phyloP scores from a whole-genome alignment of 1,140 invertebrate species.

The Drosophila novamexicana region DNA sequence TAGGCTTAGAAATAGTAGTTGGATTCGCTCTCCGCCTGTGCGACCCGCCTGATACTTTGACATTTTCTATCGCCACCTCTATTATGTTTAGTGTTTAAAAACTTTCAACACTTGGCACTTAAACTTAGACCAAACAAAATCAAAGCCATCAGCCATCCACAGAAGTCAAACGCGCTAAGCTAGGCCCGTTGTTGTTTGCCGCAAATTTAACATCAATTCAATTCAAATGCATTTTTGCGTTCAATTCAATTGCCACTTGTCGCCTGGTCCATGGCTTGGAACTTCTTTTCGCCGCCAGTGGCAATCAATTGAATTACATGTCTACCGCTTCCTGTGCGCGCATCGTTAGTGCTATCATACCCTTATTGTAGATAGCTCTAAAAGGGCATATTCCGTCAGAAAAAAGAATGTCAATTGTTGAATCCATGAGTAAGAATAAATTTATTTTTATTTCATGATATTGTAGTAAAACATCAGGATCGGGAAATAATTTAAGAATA shows the following conservation, averaged over 20 bases:
- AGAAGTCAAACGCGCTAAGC: constrained; percentile 17
- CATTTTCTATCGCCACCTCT: constrained; percentile 41
- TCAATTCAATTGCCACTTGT: constrained; percentile 68
- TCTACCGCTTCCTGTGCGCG: constrained; percentile 69
- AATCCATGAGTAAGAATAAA: too few species aligned
- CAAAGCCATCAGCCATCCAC: constrained; percentile 16
- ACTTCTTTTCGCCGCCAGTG: constrained; percentile 47
- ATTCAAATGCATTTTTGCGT: constrained; percentile 67
- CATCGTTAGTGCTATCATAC: constrained; percentile 60
- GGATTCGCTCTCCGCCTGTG: background rate
- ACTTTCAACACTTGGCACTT: constrained; percentile 44
- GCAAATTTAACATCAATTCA: constrained; percentile 62
- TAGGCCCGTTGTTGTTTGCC: constrained; percentile 62
- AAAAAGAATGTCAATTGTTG: too few species aligned
- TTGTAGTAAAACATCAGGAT: too few species aligned
- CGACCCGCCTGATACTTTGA: constrained; percentile 32
- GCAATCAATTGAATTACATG: constrained; percentile 81
- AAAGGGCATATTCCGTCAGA: constrained; percentile 1
- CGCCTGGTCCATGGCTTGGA: constrained; percentile 10
- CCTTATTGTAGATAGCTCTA: background rate
- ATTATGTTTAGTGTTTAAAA: constrained; percentile 21
- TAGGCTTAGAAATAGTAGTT: constrained; percentile 23
- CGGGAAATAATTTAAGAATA: too few species aligned
- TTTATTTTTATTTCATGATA: too few species aligned
- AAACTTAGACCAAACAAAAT: constrained; percentile 25